Conservation (phyloP, 2,113 vertebrate genomes). For the Neofelis nebulosa region DNA sequence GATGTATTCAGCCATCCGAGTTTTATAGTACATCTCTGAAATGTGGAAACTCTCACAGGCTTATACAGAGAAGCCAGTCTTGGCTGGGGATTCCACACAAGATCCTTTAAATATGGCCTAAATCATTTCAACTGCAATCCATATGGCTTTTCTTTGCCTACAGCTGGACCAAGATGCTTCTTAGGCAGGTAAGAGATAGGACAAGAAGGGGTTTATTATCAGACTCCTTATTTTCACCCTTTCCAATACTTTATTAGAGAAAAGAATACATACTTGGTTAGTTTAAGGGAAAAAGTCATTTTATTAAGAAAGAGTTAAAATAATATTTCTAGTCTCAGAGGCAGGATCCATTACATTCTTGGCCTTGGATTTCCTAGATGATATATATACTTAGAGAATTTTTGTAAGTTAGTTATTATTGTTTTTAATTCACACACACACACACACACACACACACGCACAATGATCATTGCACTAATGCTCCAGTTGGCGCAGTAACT, state of each 20-base stretch:
- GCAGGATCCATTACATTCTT: not conserved
- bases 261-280: not conserved
- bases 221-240: not conserved
- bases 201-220: not conserved
- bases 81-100: not conserved
- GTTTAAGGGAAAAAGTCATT: not conserved
- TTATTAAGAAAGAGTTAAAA: constrained; percentile 1
- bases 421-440: not conserved
- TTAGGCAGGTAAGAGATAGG: not conserved
- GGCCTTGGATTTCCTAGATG: not conserved
- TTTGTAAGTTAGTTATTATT: not conserved
- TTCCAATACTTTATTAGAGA: not conserved
- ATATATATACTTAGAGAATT: not conserved
- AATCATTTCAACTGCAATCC: not conserved
- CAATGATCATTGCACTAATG: not conserved
- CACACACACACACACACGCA: too few relatives aligned
- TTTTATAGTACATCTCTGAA: constrained; percentile 44
- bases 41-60: not conserved
- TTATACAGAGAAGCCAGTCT: not conserved
- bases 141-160: not conserved
- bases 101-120: not conserved
- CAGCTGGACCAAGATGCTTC: not conserved
- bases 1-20: not conserved
- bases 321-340: not conserved
- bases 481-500: not conserved